Percentiles rank a stretch among this genome's conserved stretches.
Evolutionary conservation across 1,140 invertebrate species (phyloP).

Genomic region (Hesperophylax magnus): DNA sequence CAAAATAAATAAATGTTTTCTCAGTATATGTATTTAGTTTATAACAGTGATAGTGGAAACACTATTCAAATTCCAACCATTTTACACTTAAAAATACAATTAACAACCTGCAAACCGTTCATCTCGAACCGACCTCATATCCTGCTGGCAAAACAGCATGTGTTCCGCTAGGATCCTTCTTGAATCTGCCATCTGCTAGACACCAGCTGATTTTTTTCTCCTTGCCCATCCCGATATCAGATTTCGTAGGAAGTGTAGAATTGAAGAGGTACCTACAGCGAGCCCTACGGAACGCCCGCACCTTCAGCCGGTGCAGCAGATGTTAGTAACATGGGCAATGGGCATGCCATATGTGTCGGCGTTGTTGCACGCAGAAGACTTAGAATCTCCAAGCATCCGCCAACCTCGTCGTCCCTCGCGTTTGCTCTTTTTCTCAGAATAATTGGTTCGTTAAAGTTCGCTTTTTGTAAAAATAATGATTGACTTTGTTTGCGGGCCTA

Average conservation of each 20-base stretch:
- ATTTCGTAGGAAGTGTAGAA: conserved; percentile 53
- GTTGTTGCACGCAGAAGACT: conserved; percentile 32
- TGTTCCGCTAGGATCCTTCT: not conserved
- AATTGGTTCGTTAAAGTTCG: not conserved
- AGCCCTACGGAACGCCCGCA: not conserved
- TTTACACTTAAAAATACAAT: no score
- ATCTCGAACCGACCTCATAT: not conserved
- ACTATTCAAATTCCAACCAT: no score
- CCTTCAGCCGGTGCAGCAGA: conserved; percentile 21
- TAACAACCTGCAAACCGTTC: no score
- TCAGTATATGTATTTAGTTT: no score
- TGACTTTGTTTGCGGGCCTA: no score
- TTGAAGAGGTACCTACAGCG: not conserved
- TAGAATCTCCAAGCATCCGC: conserved; percentile 41
- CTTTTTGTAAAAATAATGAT: no score
- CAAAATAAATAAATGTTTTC: no score
- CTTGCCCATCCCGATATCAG: conserved; percentile 46
- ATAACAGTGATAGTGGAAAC: no score
- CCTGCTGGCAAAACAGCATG: conserved; percentile 5
- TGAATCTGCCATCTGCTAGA: conserved; percentile 38
- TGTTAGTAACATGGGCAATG: no score
- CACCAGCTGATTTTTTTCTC: conserved; percentile 55
- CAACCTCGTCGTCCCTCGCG: not conserved
- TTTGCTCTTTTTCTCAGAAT: no score
- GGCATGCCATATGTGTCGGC: conserved; percentile 48